Evolutionary conservation across 1,140 invertebrate genomes (phyloP).

Genomic region (Kradibia gibbosae): DNA sequence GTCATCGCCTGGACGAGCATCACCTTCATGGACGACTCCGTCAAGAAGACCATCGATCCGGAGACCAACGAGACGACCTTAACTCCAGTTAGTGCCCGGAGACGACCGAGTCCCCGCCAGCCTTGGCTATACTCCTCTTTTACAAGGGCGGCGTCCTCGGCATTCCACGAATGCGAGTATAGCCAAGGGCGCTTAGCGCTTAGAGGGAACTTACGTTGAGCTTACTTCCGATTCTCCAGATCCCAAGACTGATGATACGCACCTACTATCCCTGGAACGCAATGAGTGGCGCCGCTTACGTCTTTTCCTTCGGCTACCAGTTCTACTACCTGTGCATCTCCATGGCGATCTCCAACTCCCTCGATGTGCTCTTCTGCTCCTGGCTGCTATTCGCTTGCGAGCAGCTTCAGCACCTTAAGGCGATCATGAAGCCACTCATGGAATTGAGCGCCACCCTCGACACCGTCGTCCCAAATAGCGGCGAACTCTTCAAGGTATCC

Average conservation of each 20-base stretch:
- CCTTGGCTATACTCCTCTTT: neutral
- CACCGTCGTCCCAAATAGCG: conserved; percentile 84
- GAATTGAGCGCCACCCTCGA: conserved; percentile 86
- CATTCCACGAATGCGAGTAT: neutral
- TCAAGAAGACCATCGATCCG: conserved; percentile 78
- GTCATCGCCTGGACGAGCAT: conserved; percentile 80
- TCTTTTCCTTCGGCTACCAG: conserved; percentile 80
- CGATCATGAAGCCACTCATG: conserved; percentile 88
- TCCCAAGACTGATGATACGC: conserved; percentile 82
- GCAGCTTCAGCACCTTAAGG: conserved; percentile 86
- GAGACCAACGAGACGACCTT: conserved; percentile 81
- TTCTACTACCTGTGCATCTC: conserved; percentile 83
- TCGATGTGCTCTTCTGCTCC: conserved; percentile 86
- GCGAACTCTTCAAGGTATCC: conserved; percentile 79
- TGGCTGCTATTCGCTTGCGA: conserved; percentile 89
- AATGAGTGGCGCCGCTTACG: conserved; percentile 78
- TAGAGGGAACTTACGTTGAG: too few relatives aligned
- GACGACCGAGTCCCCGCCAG: too few relatives aligned
- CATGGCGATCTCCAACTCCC: conserved; percentile 80
- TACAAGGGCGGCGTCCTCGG: neutral
- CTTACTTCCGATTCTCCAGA: conserved; percentile 55
- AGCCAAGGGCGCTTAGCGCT: neutral
- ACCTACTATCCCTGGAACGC: conserved; percentile 85
- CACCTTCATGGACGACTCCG: conserved; percentile 84
- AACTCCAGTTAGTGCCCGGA: conserved; percentile 70